Evolutionary conservation across 2,797 vertebrate genomes (phyloP), one percentile per base, ranked within the genome.

Genomic region (Oreochromis mossambicus): DNA sequence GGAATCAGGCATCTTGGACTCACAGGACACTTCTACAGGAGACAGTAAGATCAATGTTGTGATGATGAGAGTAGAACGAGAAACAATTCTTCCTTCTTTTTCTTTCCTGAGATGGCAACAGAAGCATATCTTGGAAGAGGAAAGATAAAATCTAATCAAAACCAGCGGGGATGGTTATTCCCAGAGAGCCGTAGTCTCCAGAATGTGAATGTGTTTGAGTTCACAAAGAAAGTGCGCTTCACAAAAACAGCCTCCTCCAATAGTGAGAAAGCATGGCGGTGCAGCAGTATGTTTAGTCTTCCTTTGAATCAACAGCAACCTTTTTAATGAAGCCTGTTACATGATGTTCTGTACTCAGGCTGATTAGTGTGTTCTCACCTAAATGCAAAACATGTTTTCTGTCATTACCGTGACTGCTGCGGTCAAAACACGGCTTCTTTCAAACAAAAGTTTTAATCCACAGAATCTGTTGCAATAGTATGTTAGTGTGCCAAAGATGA

Each of bases 1-100:
- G 94, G 98, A 99, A 88, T 99, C 98, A 2, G 98, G 98, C 87
- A 99, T 99, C 91, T 97, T 99, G 3, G 98, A 99, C 94, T 97
- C 98, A 1, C 98, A 98, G 94, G 98, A 99, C 86, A 97, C 98
- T 68, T 95, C 97, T 48, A 87, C 97, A 82, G 96, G 96, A 93
- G 98, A 99, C 97, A 97, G 98, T 99, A 97, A 97, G 94, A 48
- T 78, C 12, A 8, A n/a, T 51, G 38, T 54, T 58, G 66, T 50
- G 26, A 24, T 50, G 70, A n/a, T 75, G 17, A 75, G 17, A 50
- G 4, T 75, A 75, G 46, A 50, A 32, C 5, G 43, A 56, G 12
- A 81, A 81, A 26, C 2, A 0, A 26, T 50, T 54, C 55, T 6
- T 52, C n/a, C 14, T 19, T 14, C 17, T 56, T 66, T 82, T 36